A percentile compares a stretch with the other conserved stretches of the same genome.
Evolutionary conservation across 1,140 invertebrate genomes (phyloP).

Genomic region (Hypothenemus hampei): DNA sequence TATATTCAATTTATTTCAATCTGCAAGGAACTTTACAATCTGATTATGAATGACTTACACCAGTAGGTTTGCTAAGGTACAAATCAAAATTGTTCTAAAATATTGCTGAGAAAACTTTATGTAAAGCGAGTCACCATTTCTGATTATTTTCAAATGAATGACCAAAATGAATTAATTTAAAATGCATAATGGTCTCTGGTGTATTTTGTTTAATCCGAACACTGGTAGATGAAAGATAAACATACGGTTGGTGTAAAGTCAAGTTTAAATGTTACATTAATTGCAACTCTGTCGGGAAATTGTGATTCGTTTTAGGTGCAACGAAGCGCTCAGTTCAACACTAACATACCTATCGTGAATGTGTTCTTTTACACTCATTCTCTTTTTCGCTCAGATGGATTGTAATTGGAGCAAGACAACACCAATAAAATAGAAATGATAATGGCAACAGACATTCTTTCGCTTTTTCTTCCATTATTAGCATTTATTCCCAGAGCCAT

Average conservation of each 20-base stretch:
- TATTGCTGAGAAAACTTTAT: too few species aligned
- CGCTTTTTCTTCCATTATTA: neutral
- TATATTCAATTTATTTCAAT: neutral
- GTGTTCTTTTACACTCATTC: slow-evolving; percentile 7
- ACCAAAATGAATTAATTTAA: too few species aligned
- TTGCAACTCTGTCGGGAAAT: neutral
- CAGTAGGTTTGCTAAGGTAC: too few species aligned
- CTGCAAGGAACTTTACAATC: neutral
- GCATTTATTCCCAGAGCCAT: too few species aligned
- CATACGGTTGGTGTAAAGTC: too few species aligned
- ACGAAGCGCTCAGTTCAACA: slow-evolving; percentile 7
- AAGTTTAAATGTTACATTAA: neutral
- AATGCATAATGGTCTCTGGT: too few species aligned
- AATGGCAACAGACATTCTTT: slow-evolving; percentile 5
- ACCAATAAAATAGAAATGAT: slow-evolving; percentile 8
- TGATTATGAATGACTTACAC: too few species aligned
- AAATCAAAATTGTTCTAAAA: too few species aligned
- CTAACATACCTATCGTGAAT: slow-evolving; percentile 8
- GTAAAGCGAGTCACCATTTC: too few species aligned
- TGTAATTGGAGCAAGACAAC: slow-evolving; percentile 11
- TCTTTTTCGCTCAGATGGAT: slow-evolving; percentile 7
- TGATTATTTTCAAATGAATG: too few species aligned
- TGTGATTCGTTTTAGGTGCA: slow-evolving; percentile 2
- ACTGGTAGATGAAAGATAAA: too few species aligned
- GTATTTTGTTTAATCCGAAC: too few species aligned